These are phyloP conservation scores for western clawed frog (Xenopus tropicalis) DNA, from an alignment of 2,113 vertebrate genomes.

Conservation along the genomic window UCB_Xtro_10.0 CM004444.2:79788501-79789000, in stretches of 20 bases:
- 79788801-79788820: conserved; percentile 56
- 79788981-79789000: conserved; percentile 34
- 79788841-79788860: conserved; percentile 47
- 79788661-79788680: conserved; percentile 64
- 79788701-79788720: conserved; percentile 72
- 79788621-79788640: conserved; percentile 57
- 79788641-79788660: conserved; percentile 63
- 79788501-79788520: conserved; percentile 23
- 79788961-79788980: conserved; percentile 46
- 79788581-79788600: conserved; percentile 61
- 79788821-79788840: conserved; percentile 52
- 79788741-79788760: conserved; percentile 64
- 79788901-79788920: conserved; percentile 57
- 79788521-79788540: conserved; percentile 45
- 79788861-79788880: conserved; percentile 40
- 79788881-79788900: conserved; percentile 53
- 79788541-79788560: conserved; percentile 47
- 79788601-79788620: conserved; percentile 67
- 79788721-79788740: conserved; percentile 71
- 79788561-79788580: conserved; percentile 59
- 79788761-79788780: conserved; percentile 60
- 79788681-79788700: conserved; percentile 65
- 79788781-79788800: conserved; percentile 50
- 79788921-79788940: conserved; percentile 48
- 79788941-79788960: conserved; percentile 48